phyloP scores from a whole-genome alignment of 2,797 vertebrate genomes.

The Prionace glauca region DNA sequence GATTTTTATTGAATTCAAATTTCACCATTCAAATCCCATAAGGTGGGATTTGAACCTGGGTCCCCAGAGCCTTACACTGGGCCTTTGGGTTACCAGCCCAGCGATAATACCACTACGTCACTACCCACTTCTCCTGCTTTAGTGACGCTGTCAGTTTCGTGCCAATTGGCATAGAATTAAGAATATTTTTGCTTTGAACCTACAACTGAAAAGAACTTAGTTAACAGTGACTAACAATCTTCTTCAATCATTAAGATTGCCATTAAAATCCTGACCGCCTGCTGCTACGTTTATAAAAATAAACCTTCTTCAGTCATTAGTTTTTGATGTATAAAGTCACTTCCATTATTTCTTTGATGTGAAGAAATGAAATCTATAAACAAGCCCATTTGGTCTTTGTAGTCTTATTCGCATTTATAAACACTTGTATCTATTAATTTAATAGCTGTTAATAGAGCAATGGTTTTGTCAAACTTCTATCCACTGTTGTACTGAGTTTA shows the following conservation, averaged over 20 bases:
- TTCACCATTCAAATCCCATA: too few relatives aligned
- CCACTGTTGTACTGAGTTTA: neutral
- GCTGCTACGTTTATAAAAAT: neutral
- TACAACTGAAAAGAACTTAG: neutral
- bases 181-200: neutral
- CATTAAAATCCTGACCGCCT: neutral
- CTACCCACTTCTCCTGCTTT: neutral
- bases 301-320: neutral
- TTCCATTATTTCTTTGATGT: neutral
- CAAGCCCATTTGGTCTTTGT: neutral
- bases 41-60: too few relatives aligned
- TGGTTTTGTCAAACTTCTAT: neutral
- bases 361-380: neutral
- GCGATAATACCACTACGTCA: too few relatives aligned
- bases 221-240: neutral
- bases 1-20: too few relatives aligned
- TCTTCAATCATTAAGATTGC: neutral
- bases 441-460: neutral
- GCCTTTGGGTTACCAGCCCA: too few relatives aligned
- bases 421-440: neutral
- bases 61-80: too few relatives aligned
- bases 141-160: neutral
- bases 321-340: neutral
- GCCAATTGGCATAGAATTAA: neutral
- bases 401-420: neutral